Percentiles rank a stretch among this genome's conserved stretches.
Evolutionary conservation across 2,888 invertebrate genomes (phyloP).

Genomic region (Eupithecia centaureata): DNA sequence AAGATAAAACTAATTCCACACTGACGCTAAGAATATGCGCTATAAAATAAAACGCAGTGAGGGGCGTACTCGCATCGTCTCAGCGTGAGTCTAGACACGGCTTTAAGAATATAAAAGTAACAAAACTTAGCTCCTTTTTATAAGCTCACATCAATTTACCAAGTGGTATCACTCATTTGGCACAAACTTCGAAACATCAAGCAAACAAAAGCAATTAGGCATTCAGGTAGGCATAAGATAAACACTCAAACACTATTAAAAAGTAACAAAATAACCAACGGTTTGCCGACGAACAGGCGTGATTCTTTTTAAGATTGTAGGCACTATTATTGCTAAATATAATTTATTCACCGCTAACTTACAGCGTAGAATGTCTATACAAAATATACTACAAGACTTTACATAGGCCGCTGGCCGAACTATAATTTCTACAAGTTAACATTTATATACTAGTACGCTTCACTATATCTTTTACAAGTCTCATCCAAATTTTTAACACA

Average conservation of each 20-base stretch:
- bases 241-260: constrained; percentile 77
- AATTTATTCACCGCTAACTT: constrained; percentile 78
- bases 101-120: constrained; percentile 31
- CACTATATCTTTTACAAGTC: constrained; percentile 59
- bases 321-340: constrained; percentile 84
- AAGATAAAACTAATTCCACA: constrained; percentile 3
- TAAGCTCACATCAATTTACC: constrained; percentile 56
- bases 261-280: constrained; percentile 77
- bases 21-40: constrained; percentile 6
- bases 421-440: constrained; percentile 74
- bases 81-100: constrained; percentile 11
- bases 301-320: constrained; percentile 81
- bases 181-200: constrained; percentile 62
- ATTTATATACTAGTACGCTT: constrained; percentile 74
- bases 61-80: background rate
- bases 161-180: constrained; percentile 73
- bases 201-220: constrained; percentile 56
- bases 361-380: constrained; percentile 79
- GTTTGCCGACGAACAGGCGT: constrained; percentile 61
- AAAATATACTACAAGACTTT: constrained; percentile 81
- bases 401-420: constrained; percentile 73
- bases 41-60: constrained; percentile 3
- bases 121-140: constrained; percentile 34
- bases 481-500: constrained; percentile 13
- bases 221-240: constrained; percentile 48